phyloP scores from a whole-genome alignment of 2,113 vertebrate genomes.

The Apus apus region DNA sequence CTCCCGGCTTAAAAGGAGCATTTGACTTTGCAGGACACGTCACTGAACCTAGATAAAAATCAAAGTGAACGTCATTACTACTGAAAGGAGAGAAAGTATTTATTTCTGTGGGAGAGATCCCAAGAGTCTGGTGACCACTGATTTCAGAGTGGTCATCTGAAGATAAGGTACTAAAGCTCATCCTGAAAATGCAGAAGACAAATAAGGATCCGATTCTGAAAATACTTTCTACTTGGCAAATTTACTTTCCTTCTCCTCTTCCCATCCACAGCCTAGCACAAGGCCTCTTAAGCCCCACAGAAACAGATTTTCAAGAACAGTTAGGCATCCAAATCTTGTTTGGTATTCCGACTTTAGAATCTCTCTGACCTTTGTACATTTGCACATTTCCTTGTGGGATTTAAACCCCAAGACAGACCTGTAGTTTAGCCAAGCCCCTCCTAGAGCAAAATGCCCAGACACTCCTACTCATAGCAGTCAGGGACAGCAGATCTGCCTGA shows the following conservation, averaged over 20 bases:
- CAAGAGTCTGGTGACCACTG: neutral
- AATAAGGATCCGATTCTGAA: neutral
- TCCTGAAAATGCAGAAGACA: neutral
- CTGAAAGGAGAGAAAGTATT: neutral
- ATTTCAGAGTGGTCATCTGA: neutral
- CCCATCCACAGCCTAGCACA: neutral
- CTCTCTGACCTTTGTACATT: neutral
- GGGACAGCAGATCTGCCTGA: neutral
- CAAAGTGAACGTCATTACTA: neutral
- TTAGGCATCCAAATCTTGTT: neutral
- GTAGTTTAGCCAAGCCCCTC: neutral
- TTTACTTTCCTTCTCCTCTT: neutral
- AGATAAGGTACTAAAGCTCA: neutral
- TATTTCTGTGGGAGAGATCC: neutral
- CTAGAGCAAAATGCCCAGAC: neutral
- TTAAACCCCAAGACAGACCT: neutral
- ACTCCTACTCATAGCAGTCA: neutral
- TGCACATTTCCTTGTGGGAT: neutral
- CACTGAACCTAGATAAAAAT: constrained; percentile 79
- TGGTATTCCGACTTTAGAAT: neutral
- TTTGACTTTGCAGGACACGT: constrained; percentile 87
- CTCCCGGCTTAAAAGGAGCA: constrained; percentile 83
- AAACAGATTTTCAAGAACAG: neutral
- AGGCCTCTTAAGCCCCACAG: neutral
- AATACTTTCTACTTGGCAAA: neutral